phyloP scores from a whole-genome alignment of 2,797 vertebrate genomes.

The Sebastes steindachneri region DNA sequence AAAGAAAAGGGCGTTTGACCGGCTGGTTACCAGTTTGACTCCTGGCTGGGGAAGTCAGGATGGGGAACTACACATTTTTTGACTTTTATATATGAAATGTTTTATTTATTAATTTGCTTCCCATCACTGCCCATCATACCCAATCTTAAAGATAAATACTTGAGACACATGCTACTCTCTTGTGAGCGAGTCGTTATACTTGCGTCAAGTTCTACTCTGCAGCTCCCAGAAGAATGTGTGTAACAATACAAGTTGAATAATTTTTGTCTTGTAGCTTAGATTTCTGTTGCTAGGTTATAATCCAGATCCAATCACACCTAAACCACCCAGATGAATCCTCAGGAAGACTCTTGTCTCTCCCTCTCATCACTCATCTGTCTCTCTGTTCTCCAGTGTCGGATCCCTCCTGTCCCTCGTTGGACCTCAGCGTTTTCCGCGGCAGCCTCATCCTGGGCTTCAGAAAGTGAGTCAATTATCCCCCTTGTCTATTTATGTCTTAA shows the following conservation, averaged over 20 bases:
- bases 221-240: not conserved
- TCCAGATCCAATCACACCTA: not conserved
- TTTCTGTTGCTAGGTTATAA: not conserved
- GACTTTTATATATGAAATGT: too few species aligned
- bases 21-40: too few species aligned
- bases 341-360: not conserved
- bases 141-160: not conserved
- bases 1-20: too few species aligned
- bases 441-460: slow-evolving; percentile 85
- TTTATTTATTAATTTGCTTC: not conserved
- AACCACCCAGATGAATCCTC: not conserved
- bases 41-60: not conserved
- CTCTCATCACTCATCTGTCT: not conserved
- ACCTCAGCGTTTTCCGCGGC: slow-evolving; percentile 73
- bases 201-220: not conserved
- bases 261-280: not conserved
- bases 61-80: not conserved
- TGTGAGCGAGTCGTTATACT: not conserved
- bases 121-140: not conserved
- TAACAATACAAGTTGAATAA: not conserved
- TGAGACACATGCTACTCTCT: not conserved
- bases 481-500: not conserved
- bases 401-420: slow-evolving; percentile 72
- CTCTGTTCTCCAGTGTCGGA: slow-evolving; percentile 85
- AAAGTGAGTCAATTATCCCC: slow-evolving; percentile 83